Base-by-base conservation (phyloP, 2,888 invertebrate species). In the Nymphalis polychloros region DNA sequence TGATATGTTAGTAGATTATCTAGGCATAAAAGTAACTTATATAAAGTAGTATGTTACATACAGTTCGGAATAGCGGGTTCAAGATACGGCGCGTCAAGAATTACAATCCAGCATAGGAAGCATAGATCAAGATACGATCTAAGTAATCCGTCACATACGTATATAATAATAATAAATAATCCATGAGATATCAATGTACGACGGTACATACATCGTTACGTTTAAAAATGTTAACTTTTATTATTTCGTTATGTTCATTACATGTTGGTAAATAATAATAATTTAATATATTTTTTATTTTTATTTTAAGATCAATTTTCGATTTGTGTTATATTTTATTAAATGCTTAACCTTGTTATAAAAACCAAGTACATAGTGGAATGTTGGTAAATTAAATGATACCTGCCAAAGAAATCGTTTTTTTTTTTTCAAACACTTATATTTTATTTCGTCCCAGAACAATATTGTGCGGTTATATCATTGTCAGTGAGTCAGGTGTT, bases 401-500 rank as follows among this genome's bases (percentile, higher is more conserved):
- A 10, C 3, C 13, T 13, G 10, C 0, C 41, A 13, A 41, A 4
- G 2, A 13, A 41, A 41, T 13, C 13, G 4, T 16, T 27, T 13
- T 5, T 50, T 4, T 52, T 52, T 23, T 16, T 20, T 52, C 52
- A 52, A 27, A 52, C 27, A 2, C 23, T 4, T 16, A 20, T 23
- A 13, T 27, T 52, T 16, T 13, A 23, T 19, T 17, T 48, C 31
- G 31, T 20, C 17, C 41, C 35, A 48, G 23, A 27, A 59, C 53
- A 46, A 47, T 41, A 57, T 67, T 65, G 65, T 67, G 70, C 70
- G 70, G 69, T 61, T 64, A 68, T 59, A 46, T 53, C 55, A 57
- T 19, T 35, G 61, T 23, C 52, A 16, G 71, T 81, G 79, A 83
- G 80, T 82, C 78, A 81, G 78, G 72, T 78, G 71, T 75, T 80